Evolutionary conservation across 2,797 vertebrate genomes (phyloP).

Genomic region (Bradypodion pumilum): DNA sequence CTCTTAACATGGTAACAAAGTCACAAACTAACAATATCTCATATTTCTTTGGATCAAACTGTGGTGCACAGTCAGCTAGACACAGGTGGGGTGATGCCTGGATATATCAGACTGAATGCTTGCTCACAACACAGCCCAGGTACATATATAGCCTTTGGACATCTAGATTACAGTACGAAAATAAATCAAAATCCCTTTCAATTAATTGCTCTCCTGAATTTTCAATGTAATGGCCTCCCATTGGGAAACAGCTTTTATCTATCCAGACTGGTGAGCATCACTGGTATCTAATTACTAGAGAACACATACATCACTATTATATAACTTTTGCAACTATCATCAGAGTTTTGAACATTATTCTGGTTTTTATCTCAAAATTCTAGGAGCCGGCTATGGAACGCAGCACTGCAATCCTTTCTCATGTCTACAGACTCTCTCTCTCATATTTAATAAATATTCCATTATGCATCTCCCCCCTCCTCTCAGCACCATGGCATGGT

Average conservation of each 20-base stretch:
- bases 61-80: slow-evolving; percentile 11
- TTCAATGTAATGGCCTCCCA: neutral
- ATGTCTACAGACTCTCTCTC: slow-evolving; percentile 24
- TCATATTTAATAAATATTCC: too few relatives aligned
- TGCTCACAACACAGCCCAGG: neutral
- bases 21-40: slow-evolving; percentile 12
- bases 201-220: slow-evolving; percentile 28
- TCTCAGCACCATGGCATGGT: neutral
- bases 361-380: slow-evolving; percentile 23
- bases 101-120: neutral
- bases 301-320: slow-evolving; percentile 12
- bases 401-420: neutral
- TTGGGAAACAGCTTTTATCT: slow-evolving; percentile 10
- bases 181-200: slow-evolving; percentile 37
- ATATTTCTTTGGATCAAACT: slow-evolving; percentile 22
- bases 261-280: slow-evolving; percentile 32
- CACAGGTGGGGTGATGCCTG: neutral
- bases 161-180: slow-evolving; percentile 41
- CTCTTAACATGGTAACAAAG: neutral
- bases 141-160: neutral
- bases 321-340: slow-evolving; percentile 23
- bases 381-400: neutral
- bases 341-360: slow-evolving; percentile 9
- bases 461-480: too few relatives aligned
- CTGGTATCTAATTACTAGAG: slow-evolving; percentile 45